phyloP scores from a whole-genome alignment of 2,888 invertebrate genomes.

The Morpho helenor region DNA sequence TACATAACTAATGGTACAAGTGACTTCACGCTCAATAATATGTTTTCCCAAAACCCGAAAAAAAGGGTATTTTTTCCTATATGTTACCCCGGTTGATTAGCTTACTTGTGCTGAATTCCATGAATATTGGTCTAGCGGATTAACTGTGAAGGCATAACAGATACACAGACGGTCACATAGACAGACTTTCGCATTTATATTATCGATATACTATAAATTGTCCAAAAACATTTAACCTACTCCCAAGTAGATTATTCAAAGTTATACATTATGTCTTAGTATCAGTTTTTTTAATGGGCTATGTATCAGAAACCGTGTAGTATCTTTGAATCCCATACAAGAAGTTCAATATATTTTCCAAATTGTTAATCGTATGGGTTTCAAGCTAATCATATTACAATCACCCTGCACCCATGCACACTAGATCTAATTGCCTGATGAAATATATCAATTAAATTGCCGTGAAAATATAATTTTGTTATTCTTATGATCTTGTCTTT shows the following conservation, averaged over 20 bases:
- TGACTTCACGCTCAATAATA: no score
- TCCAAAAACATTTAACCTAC: no score
- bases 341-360: neutral
- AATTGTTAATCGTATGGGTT: constrained; percentile 31
- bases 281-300: constrained; percentile 4
- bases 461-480: neutral
- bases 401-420: constrained; percentile 68
- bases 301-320: constrained; percentile 27
- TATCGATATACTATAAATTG: constrained; percentile 2
- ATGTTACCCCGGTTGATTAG: no score
- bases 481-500: neutral
- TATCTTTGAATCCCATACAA: constrained; percentile 28
- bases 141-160: no score
- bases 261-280: constrained; percentile 3
- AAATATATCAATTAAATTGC: constrained; percentile 4
- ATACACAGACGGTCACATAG: neutral
- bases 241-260: constrained; percentile 14
- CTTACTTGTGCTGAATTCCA: no score
- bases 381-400: constrained; percentile 33
- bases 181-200: neutral
- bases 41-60: no score
- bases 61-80: no score
- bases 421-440: constrained; percentile 32
- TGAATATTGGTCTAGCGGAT: no score
- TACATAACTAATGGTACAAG: no score